Base-by-base conservation (phyloP, 2,888 invertebrate species). In the Rhamnusium bicolor region DNA sequence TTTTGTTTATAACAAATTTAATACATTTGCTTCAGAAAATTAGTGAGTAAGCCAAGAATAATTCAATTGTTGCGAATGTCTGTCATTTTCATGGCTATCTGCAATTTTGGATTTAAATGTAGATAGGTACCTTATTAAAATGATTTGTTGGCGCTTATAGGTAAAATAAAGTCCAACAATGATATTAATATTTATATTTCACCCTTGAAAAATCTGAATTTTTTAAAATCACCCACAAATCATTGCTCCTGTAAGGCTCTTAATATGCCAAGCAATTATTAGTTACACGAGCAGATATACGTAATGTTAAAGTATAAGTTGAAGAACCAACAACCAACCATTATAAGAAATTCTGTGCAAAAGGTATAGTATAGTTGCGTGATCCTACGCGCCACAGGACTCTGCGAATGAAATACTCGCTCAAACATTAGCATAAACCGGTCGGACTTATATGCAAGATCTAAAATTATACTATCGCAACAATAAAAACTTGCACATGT, bases 401-500 rank as follows among this genome's bases (percentile, higher is more conserved):
- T 79, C 77, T 82, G 83, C 80, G 82, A 84, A 85, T 85, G 85
- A 85, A 85, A 85, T 85, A 85, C 84, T 84, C 82, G 82, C 82
- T 81, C 82, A 80, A 80, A 81, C 84, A 85, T 86, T 85, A 84
- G 84, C 85, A 86, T 86, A 85, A 67, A 67, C 67, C 67, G 67
- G 54, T 67, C 67, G 56, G 54, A 67, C 67, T 54, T 69, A 69
- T 69, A 62, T 66, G 81, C 79, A 84, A 63, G 84, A 84, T 84
- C 85, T 85, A 85, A 86, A 86, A 86, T 85, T 86, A 86, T 85
- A 85, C 85, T 81, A 82, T 78, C 81, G 76, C 79, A 83, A 85
- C 84, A 84, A 84, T 83, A 84, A 84, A 86, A 86, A 85, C 85
- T 85, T 84, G 85, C 84, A 84, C 85, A 82, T 80, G 84, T 85